Conservation (phyloP, 2,113 vertebrate genomes). For the Cepphus grylle region DNA sequence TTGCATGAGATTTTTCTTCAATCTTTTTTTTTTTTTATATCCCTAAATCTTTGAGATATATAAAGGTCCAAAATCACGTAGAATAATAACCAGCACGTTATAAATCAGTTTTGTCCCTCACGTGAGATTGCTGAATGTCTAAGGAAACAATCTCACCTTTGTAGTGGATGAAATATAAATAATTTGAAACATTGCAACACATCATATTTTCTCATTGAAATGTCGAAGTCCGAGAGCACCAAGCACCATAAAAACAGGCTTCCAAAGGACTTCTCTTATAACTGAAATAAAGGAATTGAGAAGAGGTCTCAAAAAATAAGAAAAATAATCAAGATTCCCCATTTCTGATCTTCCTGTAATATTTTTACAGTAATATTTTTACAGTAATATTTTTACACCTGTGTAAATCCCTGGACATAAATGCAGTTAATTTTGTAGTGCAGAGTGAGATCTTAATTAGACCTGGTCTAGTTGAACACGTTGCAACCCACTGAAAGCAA, state of each 20-base stretch:
- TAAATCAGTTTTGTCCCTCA: slow-evolving; percentile 51
- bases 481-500: accelerated
- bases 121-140: background rate
- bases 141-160: slow-evolving; percentile 36
- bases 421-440: background rate
- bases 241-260: background rate
- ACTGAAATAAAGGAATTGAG: background rate
- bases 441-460: background rate
- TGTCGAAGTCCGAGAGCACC: background rate
- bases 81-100: slow-evolving; percentile 18
- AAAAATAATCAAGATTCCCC: background rate
- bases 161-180: slow-evolving; percentile 8
- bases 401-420: background rate
- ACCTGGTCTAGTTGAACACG: background rate
- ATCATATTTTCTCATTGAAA: background rate
- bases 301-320: background rate
- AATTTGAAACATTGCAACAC: slow-evolving; percentile 16
- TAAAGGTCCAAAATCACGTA: background rate
- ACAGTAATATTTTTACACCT: background rate
- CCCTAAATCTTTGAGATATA: slow-evolving; percentile 31
- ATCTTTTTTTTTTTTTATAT: background rate
- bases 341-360: background rate
- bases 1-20: slow-evolving; percentile 16
- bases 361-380: background rate
- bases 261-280: background rate